These are phyloP conservation scores for Trichosurus vulpecula DNA, from an alignment of 2,797 vertebrate genomes.

Conservation along the genomic window DNA sequence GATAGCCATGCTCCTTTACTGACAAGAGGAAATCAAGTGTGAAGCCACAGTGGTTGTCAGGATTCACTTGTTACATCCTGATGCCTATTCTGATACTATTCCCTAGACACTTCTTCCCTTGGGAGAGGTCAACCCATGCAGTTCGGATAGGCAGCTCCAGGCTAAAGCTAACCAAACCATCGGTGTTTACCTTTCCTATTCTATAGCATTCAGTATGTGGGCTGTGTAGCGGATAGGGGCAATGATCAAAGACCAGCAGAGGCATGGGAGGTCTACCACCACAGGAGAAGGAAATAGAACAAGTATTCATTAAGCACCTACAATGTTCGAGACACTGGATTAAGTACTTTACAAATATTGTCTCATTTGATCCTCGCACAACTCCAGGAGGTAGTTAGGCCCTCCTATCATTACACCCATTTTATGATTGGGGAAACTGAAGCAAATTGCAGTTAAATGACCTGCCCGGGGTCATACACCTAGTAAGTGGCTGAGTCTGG, in stretches of 20 bases:
- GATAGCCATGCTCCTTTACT: slow-evolving; percentile 15
- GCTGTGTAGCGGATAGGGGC: neutral
- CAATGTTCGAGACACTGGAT: neutral
- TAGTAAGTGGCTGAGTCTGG: no score
- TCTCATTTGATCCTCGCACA: neutral
- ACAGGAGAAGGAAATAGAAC: neutral
- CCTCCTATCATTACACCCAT: neutral
- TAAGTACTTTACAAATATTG: neutral
- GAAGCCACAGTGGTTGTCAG: slow-evolving; percentile 13
- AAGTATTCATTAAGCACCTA: neutral
- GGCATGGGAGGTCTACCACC: no score
- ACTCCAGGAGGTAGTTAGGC: neutral
- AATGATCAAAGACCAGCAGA: neutral
- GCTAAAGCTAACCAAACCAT: neutral
- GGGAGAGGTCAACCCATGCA: neutral
- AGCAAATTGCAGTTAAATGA: neutral
- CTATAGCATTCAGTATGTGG: neutral
- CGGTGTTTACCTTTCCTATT: neutral
- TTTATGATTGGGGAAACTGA: neutral
- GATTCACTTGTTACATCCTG: neutral
- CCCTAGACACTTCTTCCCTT: neutral
- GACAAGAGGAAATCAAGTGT: slow-evolving; percentile 38
- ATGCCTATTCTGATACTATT: neutral
- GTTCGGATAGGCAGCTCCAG: neutral
- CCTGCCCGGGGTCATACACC: neutral